Evolutionary conservation across 1,140 invertebrate genomes (phyloP).

Genomic region (Penaeus indicus): DNA sequence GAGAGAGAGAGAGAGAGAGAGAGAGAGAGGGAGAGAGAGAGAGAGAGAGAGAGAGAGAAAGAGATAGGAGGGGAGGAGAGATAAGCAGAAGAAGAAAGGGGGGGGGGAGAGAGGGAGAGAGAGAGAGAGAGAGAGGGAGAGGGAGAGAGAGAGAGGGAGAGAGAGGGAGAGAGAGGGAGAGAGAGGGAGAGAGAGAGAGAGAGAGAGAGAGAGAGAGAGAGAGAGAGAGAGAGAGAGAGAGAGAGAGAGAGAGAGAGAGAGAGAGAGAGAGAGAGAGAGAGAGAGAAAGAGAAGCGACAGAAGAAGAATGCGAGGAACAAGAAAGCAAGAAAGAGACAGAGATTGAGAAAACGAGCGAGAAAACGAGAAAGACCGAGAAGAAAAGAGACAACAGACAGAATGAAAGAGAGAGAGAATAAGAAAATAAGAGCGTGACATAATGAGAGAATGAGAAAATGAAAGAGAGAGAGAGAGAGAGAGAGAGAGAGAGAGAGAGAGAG

Average conservation of each 20-base stretch:
- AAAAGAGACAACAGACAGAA: background rate
- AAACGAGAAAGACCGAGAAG: background rate
- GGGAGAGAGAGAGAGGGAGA: too few species aligned
- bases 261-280: too few species aligned
- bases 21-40: background rate
- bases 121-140: background rate
- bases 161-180: background rate
- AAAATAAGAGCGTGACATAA: background rate
- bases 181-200: background rate
- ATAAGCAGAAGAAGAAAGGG: background rate
- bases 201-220: background rate
- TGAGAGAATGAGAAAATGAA: background rate
- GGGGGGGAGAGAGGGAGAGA: background rate
- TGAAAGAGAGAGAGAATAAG: background rate
- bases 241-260: background rate
- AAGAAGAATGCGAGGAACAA: too few species aligned
- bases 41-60: background rate
- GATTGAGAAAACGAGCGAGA: background rate
- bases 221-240: slow-evolving; percentile 4
- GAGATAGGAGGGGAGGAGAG: background rate
- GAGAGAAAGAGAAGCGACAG: too few species aligned
- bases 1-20: background rate
- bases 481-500: background rate
- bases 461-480: background rate
- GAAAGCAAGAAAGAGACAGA: too few species aligned